Evolutionary conservation across 2,113 vertebrate genomes (phyloP), one percentile per base, ranked within the genome.

Genomic region (Spea multiplicata): DNA sequence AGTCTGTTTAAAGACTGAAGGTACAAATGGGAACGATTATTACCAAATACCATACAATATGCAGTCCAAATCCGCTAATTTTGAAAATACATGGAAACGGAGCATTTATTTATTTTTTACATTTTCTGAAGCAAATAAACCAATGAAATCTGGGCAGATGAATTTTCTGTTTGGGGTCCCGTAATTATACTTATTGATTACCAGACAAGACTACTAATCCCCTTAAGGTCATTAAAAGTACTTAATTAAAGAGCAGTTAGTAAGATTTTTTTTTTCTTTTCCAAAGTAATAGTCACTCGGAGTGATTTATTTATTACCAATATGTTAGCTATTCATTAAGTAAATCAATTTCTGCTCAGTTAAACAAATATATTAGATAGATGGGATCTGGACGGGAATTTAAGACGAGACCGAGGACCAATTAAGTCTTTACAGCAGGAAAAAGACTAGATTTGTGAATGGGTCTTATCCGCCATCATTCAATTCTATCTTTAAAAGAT

Each of bases 231-330:
- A 95, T 98, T 98, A 96, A 93, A 90, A 91, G 92, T 94, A 97
- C 95, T 97, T 98, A 95, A 99, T 98, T 97, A 97, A 98, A 98
- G 94, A 91, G 92, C 93, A 95, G 93, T 96, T 96, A 95, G 93
- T 89, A 89, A 89, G 88, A 30, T 85, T 83, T 90, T 91, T 87
- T 89, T 88, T 90, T 91, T 87, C 90, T 88, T 89, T 88, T 86
- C 87, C 84, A 87, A 90, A 89, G 90, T 91, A 90, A 92, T 89
- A 87, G 88, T 87, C 82, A 85, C 88, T 89, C 88, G 87, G 86
- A 89, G 88, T 92, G 89, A 93, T 93, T 92, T 93, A 90, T 88
- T 74, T 83, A 78, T 92, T 91, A 88, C 88, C 88, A 89, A 81
- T 89, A 87, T 13, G 71, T 84, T 82, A 74, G 86, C 86, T 86